Evolutionary conservation across 1,140 invertebrate genomes (phyloP), one percentile per base, ranked within the genome.

Genomic region (Pseudomyrmex pallidus): DNA sequence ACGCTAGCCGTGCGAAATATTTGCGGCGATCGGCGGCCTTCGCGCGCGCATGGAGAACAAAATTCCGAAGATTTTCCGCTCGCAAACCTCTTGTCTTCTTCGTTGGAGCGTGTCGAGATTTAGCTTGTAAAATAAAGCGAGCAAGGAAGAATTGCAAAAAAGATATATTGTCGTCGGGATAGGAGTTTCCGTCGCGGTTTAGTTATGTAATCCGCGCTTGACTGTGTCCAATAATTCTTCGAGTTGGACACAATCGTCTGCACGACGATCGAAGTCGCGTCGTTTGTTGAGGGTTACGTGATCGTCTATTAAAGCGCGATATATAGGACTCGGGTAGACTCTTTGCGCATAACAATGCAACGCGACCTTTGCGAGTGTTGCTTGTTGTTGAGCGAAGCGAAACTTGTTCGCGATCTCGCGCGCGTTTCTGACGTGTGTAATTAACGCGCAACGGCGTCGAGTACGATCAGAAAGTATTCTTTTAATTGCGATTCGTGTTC

Each of bases 251-350:
- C 12, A 57, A 22, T 17, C 3, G 25, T 12, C 44, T 64, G 20
- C 54, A 9, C 17, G 74, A 46, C 35, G 35, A 50, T 12, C 12
- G 20, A 54, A 76, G 22, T 35, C 56, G 8, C 44, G 8, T 13
- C 64, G 57, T 67, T 77, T 25, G 56, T 35, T 12, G 4, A 50
- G 22, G 5, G 22, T 87, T 76, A 86, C 76, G 57, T 17, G 85
- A 85, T 82, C 83, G 68, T 56, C 77, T 52, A 74, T 76, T 63
- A 67, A 83, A 66, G 20, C 70, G n/a, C 13, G 2, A 20, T 52
- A 20, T 52, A 77, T 2, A 66, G 50, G 5, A 66, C 35, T 35
- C 35, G 7, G 10, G 56, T 15, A 12, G 46, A 52, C 12, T 66
- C 50, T 66, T 5, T 5, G 5, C 35, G 35, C 35, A 57, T 54